Evolutionary conservation across 2,113 vertebrate species (phyloP).

Genomic region (Sylvia atricapilla): DNA sequence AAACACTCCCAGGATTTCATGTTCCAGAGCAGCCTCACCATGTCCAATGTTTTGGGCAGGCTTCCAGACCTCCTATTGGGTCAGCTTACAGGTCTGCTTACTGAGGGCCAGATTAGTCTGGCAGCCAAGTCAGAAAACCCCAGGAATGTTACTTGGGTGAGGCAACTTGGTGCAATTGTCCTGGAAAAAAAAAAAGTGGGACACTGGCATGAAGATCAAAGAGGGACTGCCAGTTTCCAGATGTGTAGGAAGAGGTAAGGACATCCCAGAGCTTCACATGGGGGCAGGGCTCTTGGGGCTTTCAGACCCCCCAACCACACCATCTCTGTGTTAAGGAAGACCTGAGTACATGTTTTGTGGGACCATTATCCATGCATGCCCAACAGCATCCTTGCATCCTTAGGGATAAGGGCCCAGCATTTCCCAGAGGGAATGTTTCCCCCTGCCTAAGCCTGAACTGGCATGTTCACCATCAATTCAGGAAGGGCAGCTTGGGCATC

Average conservation of each 20-base stretch:
- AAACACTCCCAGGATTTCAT: neutral
- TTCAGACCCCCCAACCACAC: neutral
- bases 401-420: neutral
- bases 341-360: neutral
- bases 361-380: fast-evolving
- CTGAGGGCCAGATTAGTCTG: neutral
- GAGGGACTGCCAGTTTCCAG: neutral
- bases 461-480: neutral
- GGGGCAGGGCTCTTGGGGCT: neutral
- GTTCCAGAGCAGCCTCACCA: neutral
- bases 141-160: neutral
- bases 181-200: neutral
- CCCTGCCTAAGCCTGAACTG: neutral
- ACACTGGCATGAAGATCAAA: neutral
- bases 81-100: neutral
- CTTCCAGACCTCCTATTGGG: conserved; percentile 12
- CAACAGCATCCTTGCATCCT: neutral
- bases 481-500: neutral
- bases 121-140: neutral
- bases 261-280: neutral
- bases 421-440: neutral
- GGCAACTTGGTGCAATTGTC: neutral
- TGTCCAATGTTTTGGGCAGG: neutral
- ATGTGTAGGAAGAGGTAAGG: neutral
- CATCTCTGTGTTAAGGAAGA: neutral